Base-by-base conservation (phyloP, 1,140 invertebrate species). In the Drosophila dunni region DNA sequence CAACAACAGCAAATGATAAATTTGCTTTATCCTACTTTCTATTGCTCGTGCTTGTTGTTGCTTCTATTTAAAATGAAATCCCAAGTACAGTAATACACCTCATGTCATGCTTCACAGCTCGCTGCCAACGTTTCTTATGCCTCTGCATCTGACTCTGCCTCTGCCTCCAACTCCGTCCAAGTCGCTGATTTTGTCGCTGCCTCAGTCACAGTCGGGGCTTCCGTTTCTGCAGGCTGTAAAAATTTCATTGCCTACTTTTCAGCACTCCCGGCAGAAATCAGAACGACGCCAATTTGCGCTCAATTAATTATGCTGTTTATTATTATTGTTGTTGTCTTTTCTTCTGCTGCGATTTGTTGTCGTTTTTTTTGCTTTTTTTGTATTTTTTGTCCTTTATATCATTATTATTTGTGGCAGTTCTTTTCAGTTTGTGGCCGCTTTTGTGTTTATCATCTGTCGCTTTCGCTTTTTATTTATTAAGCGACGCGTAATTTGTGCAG, bases 261-360 rank as follows among this genome's bases (percentile, higher is more conserved):
- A 17, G 15, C 13, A 45, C 38, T 29, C 42, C 20, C 34, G 44
- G 61, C 71, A 62, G 77, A 86, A 88, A 86, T 86, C 83, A 62
- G 63, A 77, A 53, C 73, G 58, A 40, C 69, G 75, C 76, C 84
- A 86, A 86, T 86, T 86, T 86, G 83, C 84, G 83, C 83, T 89
- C 83, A 86, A 86, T 86, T 86, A 86, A 86, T 88, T 89, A 83
- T 79, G 79, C 62, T 70, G 65, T 76, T 51, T 60, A 67, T 75
- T 75, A 60, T 54, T 50, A 34, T 51, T 29, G 24, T 53, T 34
- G 20, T 53, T 57, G 3, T 57, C 34, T 33, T 34, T 44, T 10
- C 33, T 5, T 24, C 57, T 46, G 20, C 24, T 45, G 36, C 53
- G 46, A 33, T 7, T 6, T 29, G 36, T 15, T 36, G 20, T 9